Evolutionary conservation across 2,113 vertebrate species (phyloP).

Genomic region (Manacus vitellinus): DNA sequence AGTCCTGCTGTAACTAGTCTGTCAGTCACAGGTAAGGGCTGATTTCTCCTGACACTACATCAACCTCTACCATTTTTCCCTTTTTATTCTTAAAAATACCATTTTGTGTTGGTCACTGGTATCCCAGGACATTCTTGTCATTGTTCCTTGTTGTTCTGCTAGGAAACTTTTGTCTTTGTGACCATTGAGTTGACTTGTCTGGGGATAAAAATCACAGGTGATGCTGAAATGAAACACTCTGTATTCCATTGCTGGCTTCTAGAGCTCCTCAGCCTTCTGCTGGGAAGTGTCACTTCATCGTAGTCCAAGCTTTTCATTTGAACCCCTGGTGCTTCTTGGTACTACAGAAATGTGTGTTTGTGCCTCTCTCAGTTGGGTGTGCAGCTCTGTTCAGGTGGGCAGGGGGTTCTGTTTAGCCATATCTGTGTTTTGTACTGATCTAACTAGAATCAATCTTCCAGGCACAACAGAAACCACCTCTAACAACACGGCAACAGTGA

Average conservation of each 20-base stretch:
- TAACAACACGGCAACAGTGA: conserved; percentile 91
- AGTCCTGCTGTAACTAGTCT: conserved; percentile 87
- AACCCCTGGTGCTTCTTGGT: neutral
- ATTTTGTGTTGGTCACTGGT: neutral
- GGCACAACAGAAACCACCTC: conserved; percentile 87
- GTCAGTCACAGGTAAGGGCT: conserved; percentile 86
- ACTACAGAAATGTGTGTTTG: neutral
- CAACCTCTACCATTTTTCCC: neutral
- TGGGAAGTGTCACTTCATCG: neutral
- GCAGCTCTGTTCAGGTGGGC: neutral
- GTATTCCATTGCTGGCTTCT: neutral
- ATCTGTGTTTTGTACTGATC: neutral
- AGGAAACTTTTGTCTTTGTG: neutral
- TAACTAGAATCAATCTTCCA: conserved; percentile 54
- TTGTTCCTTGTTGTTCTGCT: neutral
- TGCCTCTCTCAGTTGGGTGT: neutral
- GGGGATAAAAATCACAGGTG: neutral
- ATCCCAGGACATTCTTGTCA: neutral
- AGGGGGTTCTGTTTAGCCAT: neutral
- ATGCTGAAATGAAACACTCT: neutral
- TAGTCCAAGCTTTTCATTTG: neutral
- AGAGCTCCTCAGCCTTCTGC: neutral
- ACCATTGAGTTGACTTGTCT: neutral
- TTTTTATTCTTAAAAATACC: neutral
- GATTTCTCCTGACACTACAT: neutral